Base-by-base conservation (phyloP, 2,888 invertebrate genomes). In the Cataglyphis albicans region DNA sequence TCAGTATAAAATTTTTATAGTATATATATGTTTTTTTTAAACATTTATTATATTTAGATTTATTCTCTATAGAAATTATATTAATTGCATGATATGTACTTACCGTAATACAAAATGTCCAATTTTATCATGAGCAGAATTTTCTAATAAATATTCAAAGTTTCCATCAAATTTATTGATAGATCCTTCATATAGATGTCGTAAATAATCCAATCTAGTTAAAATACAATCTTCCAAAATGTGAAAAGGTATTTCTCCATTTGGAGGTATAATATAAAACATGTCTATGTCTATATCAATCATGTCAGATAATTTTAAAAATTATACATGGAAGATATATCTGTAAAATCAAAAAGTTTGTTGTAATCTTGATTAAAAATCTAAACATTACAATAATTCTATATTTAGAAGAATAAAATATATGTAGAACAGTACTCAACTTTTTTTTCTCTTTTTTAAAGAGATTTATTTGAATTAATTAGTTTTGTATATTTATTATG, bases 71-170 rank as follows among this genome's bases (percentile, higher is more conserved):
- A 55, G 32, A 57, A 25, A 81, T 21, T 61, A 38, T 63, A 38
- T 63, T 52, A 75, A 55, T 67, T 65, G 7, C 29, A 70, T 25
- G 25, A 25, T 76, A 25, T 55, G 5, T n/a, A 61, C 94, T 86
- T 95, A 94, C 92, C 96, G 95, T 21, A 96, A 91, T 89, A 95
- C 95, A 90, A 96, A 96, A 92, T 96, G 96, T 55, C 96, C 96
- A 64, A 96, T 95, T 85, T 95, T 95, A 89, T 96, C 96, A 86
- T 96, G 95, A 12, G 95, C 88, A 83, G 96, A 96, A 86, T 96
- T 96, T 93, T 96, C 96, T 18, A 96, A 92, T 63, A 96, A 94
- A 93, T 95, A 96, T 93, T 96, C 96, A 82, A 94, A 94, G 82
- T 94, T 93, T 65, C 95, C 95, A 70, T 90, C 88, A 84, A 95